Evolutionary conservation across 2,797 vertebrate genomes (phyloP).

Genomic region (Urosaurus nigricauda): DNA sequence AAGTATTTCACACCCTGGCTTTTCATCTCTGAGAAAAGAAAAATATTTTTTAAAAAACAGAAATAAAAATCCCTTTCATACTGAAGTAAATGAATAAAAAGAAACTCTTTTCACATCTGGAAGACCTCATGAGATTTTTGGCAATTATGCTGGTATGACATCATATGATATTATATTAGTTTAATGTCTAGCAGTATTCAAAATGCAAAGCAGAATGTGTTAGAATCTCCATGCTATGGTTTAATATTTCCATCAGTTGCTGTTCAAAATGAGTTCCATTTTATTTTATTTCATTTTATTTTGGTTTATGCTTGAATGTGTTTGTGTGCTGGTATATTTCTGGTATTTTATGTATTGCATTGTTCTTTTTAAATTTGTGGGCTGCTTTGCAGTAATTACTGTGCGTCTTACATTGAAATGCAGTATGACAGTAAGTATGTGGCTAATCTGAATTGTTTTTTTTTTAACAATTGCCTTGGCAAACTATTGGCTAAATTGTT

Average conservation of each 20-base stretch:
- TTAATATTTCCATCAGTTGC: neutral
- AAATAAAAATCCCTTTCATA: constrained; percentile 52
- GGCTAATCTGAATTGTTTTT: neutral
- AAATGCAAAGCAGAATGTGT: constrained; percentile 48
- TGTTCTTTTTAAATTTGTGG: too few relatives aligned
- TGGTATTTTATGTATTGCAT: neutral
- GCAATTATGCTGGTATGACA: constrained; percentile 70
- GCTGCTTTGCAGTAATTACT: too few relatives aligned
- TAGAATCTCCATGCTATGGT: constrained; percentile 28
- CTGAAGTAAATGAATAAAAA: constrained; percentile 65
- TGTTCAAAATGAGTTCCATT: neutral
- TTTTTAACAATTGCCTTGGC: too few relatives aligned
- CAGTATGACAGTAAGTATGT: neutral
- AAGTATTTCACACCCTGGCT: constrained; percentile 65
- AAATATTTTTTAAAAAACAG: too few relatives aligned
- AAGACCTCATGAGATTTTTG: constrained; percentile 74
- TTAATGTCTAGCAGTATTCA: constrained; percentile 68
- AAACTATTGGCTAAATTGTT: too few relatives aligned
- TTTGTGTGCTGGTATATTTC: neutral
- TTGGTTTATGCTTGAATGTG: neutral
- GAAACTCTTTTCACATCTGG: constrained; percentile 72
- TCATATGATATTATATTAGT: constrained; percentile 65
- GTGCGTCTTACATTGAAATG: neutral
- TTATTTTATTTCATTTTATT: too few relatives aligned
- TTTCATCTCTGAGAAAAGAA: constrained; percentile 51